Evolutionary conservation across 1,140 invertebrate species (phyloP).

Genomic region (Drosophila cardini): DNA sequence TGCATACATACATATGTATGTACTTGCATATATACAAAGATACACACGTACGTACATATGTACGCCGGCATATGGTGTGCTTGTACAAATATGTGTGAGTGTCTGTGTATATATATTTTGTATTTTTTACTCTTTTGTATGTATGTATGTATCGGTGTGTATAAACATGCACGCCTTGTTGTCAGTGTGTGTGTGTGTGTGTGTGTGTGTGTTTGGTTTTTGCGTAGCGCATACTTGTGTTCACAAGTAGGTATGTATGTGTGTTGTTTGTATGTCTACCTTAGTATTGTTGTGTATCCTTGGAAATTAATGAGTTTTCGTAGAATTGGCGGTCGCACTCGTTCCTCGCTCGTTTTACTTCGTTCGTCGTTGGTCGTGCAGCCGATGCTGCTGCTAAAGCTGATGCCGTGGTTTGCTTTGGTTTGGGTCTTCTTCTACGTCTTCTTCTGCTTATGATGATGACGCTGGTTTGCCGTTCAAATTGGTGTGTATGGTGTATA

Average conservation of each 20-base stretch:
- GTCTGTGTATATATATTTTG: slow-evolving; percentile 9
- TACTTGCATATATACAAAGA: too few relatives aligned
- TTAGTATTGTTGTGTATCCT: slow-evolving; percentile 55
- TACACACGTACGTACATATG: not conserved
- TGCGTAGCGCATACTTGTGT: slow-evolving; percentile 7
- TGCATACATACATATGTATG: too few relatives aligned
- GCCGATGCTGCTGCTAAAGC: slow-evolving; percentile 1
- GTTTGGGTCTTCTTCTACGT: too few relatives aligned
- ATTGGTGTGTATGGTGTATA: slow-evolving; percentile 9
- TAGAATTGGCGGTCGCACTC: slow-evolving; percentile 50
- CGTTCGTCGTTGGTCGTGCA: too few relatives aligned
- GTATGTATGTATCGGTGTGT: not conserved
- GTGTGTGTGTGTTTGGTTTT: not conserved
- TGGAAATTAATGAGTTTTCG: slow-evolving; percentile 75
- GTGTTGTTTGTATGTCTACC: slow-evolving; percentile 24
- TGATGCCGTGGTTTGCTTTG: not conserved
- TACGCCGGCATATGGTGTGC: not conserved
- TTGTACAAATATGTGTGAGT: slow-evolving; percentile 17
- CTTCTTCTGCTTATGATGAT: too few relatives aligned
- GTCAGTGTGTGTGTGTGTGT: not conserved
- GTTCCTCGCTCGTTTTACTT: slow-evolving; percentile 7
- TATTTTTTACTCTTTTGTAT: slow-evolving; percentile 3
- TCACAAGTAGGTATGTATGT: slow-evolving; percentile 18
- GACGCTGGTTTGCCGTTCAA: not conserved
- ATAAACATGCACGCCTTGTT: not conserved